phyloP scores from a whole-genome alignment of 2,113 vertebrate genomes.

The Gobiocypris rarus region DNA sequence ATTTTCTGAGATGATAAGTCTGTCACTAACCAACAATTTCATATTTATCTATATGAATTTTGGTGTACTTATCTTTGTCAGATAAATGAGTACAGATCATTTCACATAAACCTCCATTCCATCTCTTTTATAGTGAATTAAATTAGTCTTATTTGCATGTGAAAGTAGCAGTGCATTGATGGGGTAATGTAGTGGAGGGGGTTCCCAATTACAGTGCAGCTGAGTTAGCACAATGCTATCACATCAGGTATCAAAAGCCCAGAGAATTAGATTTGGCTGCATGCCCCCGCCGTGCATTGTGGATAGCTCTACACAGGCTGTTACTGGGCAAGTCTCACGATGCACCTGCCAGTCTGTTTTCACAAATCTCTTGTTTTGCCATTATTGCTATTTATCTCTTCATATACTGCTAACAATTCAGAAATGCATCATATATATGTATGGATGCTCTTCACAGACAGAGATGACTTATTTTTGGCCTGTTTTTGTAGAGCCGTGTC shows the following conservation, averaged over 20 bases:
- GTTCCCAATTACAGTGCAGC: conserved; percentile 15
- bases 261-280: not conserved
- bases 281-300: not conserved
- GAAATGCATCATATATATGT: not conserved
- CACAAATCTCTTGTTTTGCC: not conserved
- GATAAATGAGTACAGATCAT: not conserved
- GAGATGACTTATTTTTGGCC: not conserved
- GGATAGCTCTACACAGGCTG: not conserved
- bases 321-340: not conserved
- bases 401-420: not conserved
- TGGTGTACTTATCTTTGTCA: not conserved
- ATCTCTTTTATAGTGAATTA: not conserved
- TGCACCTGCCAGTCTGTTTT: not conserved
- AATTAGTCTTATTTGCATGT: conserved; percentile 6
- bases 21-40: not conserved
- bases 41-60: not conserved
- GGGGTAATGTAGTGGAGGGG: not conserved
- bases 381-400: not conserved
- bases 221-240: conserved; percentile 7
- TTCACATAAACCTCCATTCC: not conserved
- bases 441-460: not conserved
- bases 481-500: not conserved
- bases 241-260: conserved; percentile 7
- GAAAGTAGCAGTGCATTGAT: not conserved
- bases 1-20: not conserved